Conservation (phyloP, 2,888 invertebrate species). For the Deilephila elpenor region DNA sequence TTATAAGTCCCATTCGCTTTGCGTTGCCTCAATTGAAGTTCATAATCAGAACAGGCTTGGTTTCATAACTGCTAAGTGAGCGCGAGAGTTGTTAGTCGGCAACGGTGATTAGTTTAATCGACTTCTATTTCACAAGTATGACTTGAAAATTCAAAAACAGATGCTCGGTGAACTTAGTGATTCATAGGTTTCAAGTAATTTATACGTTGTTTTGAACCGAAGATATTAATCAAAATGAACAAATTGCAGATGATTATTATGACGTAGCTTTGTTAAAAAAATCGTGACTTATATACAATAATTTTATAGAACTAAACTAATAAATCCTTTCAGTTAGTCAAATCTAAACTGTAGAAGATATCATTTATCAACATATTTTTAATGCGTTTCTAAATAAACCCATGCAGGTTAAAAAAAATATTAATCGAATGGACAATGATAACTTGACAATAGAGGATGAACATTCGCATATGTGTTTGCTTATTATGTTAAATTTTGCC, state of each 20-base stretch:
- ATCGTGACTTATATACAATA: not conserved
- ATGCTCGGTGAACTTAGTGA: not conserved
- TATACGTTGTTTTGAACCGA: not conserved
- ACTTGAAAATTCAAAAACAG: not conserved
- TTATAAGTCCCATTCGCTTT: not conserved
- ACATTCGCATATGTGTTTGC: no score
- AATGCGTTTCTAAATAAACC: no score
- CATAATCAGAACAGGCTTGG: not conserved
- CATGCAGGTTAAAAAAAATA: no score
- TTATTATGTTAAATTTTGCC: no score
- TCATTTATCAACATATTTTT: not conserved
- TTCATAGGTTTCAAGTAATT: not conserved
- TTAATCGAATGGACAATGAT: no score
- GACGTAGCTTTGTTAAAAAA: not conserved
- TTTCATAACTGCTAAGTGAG: not conserved
- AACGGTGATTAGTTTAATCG: not conserved
- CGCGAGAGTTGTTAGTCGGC: not conserved
- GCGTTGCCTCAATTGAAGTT: not conserved
- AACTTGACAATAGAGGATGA: no score
- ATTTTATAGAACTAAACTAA: not conserved
- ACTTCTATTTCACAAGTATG: not conserved
- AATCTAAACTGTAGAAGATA: not conserved
- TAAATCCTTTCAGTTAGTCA: not conserved
- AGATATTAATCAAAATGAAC: not conserved
- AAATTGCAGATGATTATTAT: not conserved